Conservation (phyloP, 2,113 vertebrate genomes). For the Heptranchias perlo region DNA sequence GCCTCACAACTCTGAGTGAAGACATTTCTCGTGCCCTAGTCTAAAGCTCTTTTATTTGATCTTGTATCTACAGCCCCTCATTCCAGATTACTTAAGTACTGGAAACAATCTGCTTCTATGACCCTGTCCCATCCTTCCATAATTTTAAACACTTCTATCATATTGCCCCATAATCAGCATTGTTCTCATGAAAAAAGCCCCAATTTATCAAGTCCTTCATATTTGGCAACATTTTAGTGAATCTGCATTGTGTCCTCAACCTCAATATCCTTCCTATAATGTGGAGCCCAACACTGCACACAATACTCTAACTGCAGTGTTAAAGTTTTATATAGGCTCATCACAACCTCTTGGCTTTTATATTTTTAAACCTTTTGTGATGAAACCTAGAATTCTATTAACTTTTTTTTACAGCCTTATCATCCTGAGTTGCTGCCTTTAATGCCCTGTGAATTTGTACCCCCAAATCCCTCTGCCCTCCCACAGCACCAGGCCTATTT, state of each 20-base stretch:
- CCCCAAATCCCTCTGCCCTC: neutral
- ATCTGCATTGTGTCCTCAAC: too few relatives aligned
- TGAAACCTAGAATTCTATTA: neutral
- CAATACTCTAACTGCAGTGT: too few relatives aligned
- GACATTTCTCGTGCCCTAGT: neutral
- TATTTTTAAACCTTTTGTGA: neutral
- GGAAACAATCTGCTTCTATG: too few relatives aligned
- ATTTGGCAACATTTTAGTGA: too few relatives aligned
- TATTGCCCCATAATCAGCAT: too few relatives aligned
- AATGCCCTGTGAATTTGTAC: neutral
- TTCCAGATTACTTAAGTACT: too few relatives aligned
- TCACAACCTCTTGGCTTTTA: neutral
- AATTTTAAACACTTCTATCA: too few relatives aligned
- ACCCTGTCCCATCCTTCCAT: too few relatives aligned
- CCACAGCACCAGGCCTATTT: neutral
- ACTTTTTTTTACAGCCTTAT: neutral
- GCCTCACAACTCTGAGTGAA: neutral
- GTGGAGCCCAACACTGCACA: too few relatives aligned
- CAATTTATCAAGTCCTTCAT: too few relatives aligned
- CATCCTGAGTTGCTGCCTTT: neutral
- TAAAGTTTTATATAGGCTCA: neutral
- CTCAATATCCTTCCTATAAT: too few relatives aligned
- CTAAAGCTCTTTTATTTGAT: neutral
- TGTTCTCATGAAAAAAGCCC: too few relatives aligned
- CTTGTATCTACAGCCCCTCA: neutral